A percentile compares a stretch with the other conserved stretches of the same genome.
Evolutionary conservation across 1,140 invertebrate genomes (phyloP).

Genomic region (Andrena cerasifolii): DNA sequence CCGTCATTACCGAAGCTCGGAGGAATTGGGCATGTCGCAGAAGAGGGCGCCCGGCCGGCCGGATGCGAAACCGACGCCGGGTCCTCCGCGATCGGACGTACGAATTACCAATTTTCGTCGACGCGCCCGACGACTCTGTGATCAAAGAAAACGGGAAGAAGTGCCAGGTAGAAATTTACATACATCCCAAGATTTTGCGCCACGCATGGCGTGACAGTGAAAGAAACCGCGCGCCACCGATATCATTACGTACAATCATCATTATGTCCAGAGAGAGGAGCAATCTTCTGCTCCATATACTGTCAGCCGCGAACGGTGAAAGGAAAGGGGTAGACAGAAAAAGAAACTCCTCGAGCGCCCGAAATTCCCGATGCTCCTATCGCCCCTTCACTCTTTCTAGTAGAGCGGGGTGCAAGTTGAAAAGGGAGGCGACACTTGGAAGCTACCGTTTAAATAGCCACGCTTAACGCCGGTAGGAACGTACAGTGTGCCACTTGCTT

Average conservation of each 20-base stretch:
- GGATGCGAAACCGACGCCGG: constrained; percentile 54
- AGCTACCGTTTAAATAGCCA: no score
- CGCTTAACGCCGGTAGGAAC: no score
- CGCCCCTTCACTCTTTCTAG: background rate
- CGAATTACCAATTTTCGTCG: constrained; percentile 64
- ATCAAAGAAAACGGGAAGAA: constrained; percentile 52
- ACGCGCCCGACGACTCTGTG: constrained; percentile 28
- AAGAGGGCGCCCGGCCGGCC: background rate
- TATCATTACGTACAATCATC: constrained; percentile 77
- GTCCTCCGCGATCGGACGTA: constrained; percentile 50
- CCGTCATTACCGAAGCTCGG: background rate
- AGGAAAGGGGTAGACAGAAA: constrained; percentile 35
- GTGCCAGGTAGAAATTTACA: constrained; percentile 53
- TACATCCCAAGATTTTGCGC: constrained; percentile 50
- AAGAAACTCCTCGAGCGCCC: no score
- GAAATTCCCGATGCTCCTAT: background rate
- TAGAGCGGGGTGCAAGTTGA: background rate
- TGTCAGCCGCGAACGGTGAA: constrained; percentile 44
- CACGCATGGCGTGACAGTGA: constrained; percentile 77
- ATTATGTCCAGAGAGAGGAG: constrained; percentile 70
- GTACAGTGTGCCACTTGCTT: no score
- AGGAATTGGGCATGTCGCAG: background rate
- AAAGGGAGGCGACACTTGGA: background rate
- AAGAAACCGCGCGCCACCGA: constrained; percentile 74
- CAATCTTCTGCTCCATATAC: constrained; percentile 74